Evolutionary conservation across 2,888 invertebrate genomes (phyloP).

Genomic region (Strigamia maritima): DNA sequence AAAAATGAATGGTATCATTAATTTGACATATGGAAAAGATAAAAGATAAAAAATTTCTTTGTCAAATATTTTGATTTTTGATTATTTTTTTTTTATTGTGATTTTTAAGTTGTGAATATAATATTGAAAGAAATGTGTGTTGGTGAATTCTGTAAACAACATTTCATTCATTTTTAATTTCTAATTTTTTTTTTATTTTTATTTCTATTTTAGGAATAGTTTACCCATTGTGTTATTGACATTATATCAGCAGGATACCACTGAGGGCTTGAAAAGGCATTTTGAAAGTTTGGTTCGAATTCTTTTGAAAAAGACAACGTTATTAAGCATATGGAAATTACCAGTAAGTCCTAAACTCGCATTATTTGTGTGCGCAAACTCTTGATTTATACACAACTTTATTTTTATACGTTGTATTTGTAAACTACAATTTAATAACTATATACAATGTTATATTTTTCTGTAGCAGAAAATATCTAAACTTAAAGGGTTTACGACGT

Average conservation of each 20-base stretch:
- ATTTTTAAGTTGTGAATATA: no score
- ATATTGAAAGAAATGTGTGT: not conserved
- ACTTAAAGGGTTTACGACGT: no score
- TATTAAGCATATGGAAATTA: conserved; percentile 44
- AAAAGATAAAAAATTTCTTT: not conserved
- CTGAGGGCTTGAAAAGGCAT: conserved; percentile 45
- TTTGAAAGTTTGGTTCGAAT: conserved; percentile 45
- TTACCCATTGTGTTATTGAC: conserved; percentile 45
- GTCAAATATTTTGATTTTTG: not conserved
- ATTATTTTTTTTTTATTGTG: no score
- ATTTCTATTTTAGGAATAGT: conserved; percentile 41
- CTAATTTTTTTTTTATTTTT: no score
- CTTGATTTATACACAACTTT: no score
- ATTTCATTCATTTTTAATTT: no score
- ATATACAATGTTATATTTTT: no score
- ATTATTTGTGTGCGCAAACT: no score
- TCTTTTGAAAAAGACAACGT: conserved; percentile 43
- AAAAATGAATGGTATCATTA: not conserved
- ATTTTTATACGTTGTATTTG: no score
- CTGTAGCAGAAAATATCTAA: no score
- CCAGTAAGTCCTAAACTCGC: conserved; percentile 45
- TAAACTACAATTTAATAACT: no score
- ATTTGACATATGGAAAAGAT: not conserved
- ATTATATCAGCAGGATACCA: conserved; percentile 45
- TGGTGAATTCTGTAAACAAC: no score